phyloP scores from a whole-genome alignment of 64 coral and sea anemone genomes.

The Acropora yongei region DNA sequence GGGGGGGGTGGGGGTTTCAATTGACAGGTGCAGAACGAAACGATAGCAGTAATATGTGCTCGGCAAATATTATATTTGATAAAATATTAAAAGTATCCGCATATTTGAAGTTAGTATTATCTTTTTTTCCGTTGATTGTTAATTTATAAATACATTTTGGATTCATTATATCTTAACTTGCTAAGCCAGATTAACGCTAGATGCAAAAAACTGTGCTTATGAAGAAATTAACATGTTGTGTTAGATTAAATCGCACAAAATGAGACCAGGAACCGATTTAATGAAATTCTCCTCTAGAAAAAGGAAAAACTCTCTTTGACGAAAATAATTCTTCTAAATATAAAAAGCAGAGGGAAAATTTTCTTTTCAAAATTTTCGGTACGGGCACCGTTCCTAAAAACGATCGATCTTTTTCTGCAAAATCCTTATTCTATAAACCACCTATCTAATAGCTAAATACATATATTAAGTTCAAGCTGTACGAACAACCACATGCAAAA shows the following conservation, averaged over 20 bases:
- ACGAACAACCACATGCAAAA: not conserved
- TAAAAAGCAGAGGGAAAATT: not conserved
- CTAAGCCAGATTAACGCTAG: too few species aligned
- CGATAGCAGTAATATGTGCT: not conserved
- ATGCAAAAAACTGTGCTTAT: too few species aligned
- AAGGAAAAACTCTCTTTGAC: not conserved
- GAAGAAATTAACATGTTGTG: not conserved
- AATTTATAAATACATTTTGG: not conserved
- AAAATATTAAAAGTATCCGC: slow-evolving; percentile 1
- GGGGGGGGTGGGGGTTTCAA: too few species aligned
- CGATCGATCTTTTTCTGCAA: too few species aligned
- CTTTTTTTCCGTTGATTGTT: not conserved
- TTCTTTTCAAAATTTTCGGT: not conserved
- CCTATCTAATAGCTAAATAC: not conserved
- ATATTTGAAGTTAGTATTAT: not conserved
- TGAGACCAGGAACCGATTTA: too few species aligned
- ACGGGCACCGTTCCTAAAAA: not conserved
- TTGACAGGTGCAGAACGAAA: not conserved
- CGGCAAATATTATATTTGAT: not conserved
- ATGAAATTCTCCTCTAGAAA: not conserved
- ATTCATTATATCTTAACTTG: not conserved
- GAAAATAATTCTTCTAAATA: not conserved
- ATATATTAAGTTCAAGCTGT: not conserved
- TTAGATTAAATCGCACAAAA: not conserved
- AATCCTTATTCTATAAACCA: not conserved